Conservation (phyloP, 2,888 invertebrate species). For the Gnatocerus cornutus region DNA sequence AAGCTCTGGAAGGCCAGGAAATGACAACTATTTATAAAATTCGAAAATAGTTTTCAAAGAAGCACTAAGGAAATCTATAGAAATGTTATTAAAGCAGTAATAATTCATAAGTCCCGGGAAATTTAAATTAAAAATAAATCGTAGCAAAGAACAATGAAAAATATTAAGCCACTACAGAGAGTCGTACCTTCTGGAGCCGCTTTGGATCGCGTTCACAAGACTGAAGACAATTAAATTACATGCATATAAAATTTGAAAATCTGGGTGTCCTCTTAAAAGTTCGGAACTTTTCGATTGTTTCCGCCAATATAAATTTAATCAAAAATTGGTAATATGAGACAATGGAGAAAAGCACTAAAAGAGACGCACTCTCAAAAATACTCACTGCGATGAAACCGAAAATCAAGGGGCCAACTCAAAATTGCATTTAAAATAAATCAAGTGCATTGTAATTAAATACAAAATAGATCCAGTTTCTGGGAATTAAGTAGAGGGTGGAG, state of each 20-base stretch:
- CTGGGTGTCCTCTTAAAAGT: slow-evolving; percentile 65
- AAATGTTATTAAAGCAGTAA: slow-evolving; percentile 3
- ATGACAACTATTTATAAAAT: slow-evolving; percentile 18
- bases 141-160: slow-evolving; percentile 18
- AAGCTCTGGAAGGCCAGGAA: slow-evolving; percentile 27
- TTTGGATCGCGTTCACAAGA: slow-evolving; percentile 59
- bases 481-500: slow-evolving; percentile 56
- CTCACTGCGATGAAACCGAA: neutral
- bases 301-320: slow-evolving; percentile 61
- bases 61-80: neutral
- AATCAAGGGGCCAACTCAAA: neutral
- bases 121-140: slow-evolving; percentile 33
- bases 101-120: slow-evolving; percentile 12
- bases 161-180: slow-evolving; percentile 3
- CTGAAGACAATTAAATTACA: slow-evolving; percentile 67
- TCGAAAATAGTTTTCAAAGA: slow-evolving; percentile 3
- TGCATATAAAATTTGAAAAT: slow-evolving; percentile 64
- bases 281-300: slow-evolving; percentile 66
- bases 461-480: slow-evolving; percentile 41
- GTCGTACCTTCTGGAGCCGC: slow-evolving; percentile 53
- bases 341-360: slow-evolving; percentile 19
- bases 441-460: slow-evolving; percentile 25
- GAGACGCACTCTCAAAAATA: slow-evolving; percentile 1
- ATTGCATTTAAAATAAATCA: slow-evolving; percentile 2
- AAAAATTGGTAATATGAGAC: slow-evolving; percentile 58